Conservation (phyloP, 2,113 vertebrate species). For the Gobio gobio region DNA sequence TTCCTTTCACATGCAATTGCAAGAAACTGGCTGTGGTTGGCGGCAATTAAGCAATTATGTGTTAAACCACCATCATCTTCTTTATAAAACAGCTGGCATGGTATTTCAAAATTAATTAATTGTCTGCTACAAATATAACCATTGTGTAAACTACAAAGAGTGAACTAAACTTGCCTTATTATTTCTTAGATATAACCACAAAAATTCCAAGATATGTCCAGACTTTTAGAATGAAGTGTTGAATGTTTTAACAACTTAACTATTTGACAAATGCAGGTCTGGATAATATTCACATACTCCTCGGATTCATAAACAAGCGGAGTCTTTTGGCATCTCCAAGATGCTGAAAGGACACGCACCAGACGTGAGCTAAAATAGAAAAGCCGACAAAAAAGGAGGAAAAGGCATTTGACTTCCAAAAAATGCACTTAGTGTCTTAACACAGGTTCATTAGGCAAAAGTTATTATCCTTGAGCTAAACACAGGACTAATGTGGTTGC, state of each 20-base stretch:
- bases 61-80: neutral
- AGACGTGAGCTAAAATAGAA: constrained; percentile 75
- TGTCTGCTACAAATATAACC: neutral
- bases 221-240: constrained; percentile 43
- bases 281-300: constrained; percentile 58
- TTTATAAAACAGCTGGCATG: neutral
- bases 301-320: constrained; percentile 57
- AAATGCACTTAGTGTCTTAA: constrained; percentile 65
- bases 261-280: constrained; percentile 57
- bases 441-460: constrained; percentile 61
- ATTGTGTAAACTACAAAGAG: neutral
- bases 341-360: constrained; percentile 64
- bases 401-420: constrained; percentile 67
- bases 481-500: constrained; percentile 60
- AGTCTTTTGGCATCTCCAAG: constrained; percentile 67
- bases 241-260: constrained; percentile 48
- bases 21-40: neutral
- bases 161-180: neutral
- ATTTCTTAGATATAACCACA: constrained; percentile 24
- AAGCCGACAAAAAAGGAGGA: constrained; percentile 61
- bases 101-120: neutral
- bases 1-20: neutral
- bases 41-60: neutral
- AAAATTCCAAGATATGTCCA: constrained; percentile 31
- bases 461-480: constrained; percentile 66